phyloP scores from a whole-genome alignment of 2,113 vertebrate species.

The Coptodon bakossiorum region DNA sequence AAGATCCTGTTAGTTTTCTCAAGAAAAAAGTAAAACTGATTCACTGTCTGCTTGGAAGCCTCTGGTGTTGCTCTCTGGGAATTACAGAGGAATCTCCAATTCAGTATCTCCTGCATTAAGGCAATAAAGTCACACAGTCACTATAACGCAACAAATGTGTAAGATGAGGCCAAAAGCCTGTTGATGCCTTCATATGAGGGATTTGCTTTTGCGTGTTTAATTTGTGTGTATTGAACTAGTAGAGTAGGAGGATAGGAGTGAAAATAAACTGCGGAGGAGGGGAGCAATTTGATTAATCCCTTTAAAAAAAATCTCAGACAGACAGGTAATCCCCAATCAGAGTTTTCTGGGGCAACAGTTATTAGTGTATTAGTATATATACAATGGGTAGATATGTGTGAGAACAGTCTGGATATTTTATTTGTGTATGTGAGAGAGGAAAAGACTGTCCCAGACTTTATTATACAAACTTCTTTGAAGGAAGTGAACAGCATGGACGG shows the following conservation, averaged over 20 bases:
- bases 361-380: background rate
- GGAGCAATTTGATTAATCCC: background rate
- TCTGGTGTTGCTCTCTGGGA: background rate
- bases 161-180: background rate
- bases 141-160: background rate
- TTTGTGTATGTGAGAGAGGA: background rate
- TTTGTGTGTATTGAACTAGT: background rate
- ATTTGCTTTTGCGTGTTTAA: background rate
- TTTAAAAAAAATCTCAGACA: background rate
- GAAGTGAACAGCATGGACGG: constrained; percentile 31
- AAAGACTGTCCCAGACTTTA: background rate
- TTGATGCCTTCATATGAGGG: background rate
- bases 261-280: background rate
- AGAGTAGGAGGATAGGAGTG: background rate
- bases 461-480: background rate
- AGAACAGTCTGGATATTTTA: background rate
- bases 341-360: background rate
- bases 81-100: background rate
- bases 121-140: background rate
- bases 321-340: constrained; percentile 20
- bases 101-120: background rate
- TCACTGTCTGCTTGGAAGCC: background rate
- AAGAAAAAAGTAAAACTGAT: constrained; percentile 24
- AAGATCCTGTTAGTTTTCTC: background rate
- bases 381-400: background rate